Conservation (phyloP, 2,797 vertebrate species). For the Dendrocincla fuliginosa region DNA sequence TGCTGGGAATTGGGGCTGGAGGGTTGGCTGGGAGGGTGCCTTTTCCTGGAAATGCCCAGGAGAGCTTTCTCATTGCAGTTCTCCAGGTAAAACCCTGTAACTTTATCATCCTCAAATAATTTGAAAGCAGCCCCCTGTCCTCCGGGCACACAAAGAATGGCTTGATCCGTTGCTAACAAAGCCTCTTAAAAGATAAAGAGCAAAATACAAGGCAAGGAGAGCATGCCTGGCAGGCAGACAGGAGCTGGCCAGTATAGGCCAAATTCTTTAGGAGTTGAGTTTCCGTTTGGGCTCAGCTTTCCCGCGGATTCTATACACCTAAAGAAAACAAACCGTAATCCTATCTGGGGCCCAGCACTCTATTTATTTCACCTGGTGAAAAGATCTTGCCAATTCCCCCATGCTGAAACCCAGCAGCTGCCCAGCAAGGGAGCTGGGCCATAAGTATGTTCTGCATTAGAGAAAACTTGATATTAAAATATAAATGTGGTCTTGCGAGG, state of each 20-base stretch:
- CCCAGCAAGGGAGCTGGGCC: conserved; percentile 58
- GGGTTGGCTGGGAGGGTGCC: background rate
- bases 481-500: conserved; percentile 3
- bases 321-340: conserved; percentile 78
- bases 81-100: conserved; percentile 61
- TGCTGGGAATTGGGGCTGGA: background rate
- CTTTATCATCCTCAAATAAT: conserved; percentile 51
- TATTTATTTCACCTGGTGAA: conserved; percentile 75
- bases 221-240: conserved; percentile 74
- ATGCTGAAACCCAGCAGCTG: conserved; percentile 56
- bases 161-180: conserved; percentile 67
- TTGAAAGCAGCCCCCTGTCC: conserved; percentile 37
- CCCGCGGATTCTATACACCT: conserved; percentile 68
- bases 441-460: conserved; percentile 68
- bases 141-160: conserved; percentile 64
- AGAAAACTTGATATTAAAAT: conserved; percentile 52
- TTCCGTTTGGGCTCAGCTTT: conserved; percentile 77
- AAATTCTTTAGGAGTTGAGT: conserved; percentile 76
- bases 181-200: conserved; percentile 71
- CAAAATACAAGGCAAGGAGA: conserved; percentile 50
- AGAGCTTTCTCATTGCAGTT: conserved; percentile 4
- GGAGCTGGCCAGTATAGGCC: conserved; percentile 70
- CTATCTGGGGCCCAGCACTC: conserved; percentile 69
- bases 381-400: conserved; percentile 65
- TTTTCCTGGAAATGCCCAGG: conserved; percentile 4